phyloP scores from a whole-genome alignment of 2,113 vertebrate species.

The Aix galericulata region DNA sequence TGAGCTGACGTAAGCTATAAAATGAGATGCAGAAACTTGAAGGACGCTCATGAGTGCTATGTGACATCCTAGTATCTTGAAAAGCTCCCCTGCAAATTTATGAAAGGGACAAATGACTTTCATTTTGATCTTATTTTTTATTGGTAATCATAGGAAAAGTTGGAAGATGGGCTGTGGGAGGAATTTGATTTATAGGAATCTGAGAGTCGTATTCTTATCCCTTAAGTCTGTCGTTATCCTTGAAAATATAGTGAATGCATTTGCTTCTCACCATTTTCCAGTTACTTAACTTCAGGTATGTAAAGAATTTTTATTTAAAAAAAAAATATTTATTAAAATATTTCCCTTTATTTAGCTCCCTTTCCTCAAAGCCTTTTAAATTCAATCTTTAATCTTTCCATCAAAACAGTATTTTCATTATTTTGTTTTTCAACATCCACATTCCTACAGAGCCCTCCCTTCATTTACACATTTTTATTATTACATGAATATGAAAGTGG shows the following conservation, averaged over 20 bases:
- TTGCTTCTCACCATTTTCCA: not conserved
- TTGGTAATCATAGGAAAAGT: not conserved
- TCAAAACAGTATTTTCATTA: not conserved
- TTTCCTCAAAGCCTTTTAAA: not conserved
- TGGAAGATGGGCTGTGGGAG: not conserved
- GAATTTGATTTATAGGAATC: not conserved
- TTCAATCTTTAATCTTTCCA: not conserved
- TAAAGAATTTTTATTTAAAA: not conserved
- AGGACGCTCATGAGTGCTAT: not conserved
- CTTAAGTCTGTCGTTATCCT: not conserved
- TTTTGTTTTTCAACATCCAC: not conserved
- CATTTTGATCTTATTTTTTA: not conserved
- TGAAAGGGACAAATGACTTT: not conserved
- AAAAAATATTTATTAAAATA: too few species aligned
- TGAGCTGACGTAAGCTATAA: not conserved
- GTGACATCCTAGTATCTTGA: not conserved
- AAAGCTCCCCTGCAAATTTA: not conserved
- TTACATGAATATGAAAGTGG: accelerated
- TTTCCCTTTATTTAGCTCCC: not conserved
- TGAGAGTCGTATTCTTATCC: not conserved
- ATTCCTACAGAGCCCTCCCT: not conserved
- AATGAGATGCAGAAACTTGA: not conserved
- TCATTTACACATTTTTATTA: not conserved
- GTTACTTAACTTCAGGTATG: not conserved
- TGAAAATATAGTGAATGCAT: not conserved